Evolutionary conservation across 2,888 invertebrate genomes (phyloP).

Genomic region (Vandiemenella viatica): DNA sequence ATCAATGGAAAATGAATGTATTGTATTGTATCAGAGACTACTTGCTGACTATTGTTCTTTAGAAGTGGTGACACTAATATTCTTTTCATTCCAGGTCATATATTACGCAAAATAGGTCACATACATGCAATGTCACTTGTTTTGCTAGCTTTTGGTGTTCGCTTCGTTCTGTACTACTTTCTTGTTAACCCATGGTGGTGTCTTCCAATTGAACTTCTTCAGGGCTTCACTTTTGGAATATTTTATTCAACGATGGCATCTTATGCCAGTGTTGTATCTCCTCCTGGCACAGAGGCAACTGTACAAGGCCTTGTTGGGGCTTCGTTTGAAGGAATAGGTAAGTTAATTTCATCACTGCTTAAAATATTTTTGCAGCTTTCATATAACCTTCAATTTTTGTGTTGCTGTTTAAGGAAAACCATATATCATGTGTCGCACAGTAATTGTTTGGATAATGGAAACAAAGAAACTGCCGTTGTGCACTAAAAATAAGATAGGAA

Average conservation of each 20-base stretch:
- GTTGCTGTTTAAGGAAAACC: too few relatives aligned
- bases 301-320: constrained; percentile 78
- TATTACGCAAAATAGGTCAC: constrained; percentile 67
- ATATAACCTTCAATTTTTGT: too few relatives aligned
- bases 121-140: constrained; percentile 71
- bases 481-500: too few relatives aligned
- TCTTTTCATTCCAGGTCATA: constrained; percentile 37
- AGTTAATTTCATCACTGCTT: constrained; percentile 12
- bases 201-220: constrained; percentile 68
- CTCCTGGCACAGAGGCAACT: constrained; percentile 72
- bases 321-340: constrained; percentile 69
- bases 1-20: too few relatives aligned
- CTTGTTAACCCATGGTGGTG: constrained; percentile 69
- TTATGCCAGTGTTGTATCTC: constrained; percentile 69
- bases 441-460: too few relatives aligned
- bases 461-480: too few relatives aligned
- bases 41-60: too few relatives aligned
- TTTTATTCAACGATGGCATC: constrained; percentile 80
- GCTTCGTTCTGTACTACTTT: constrained; percentile 69
- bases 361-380: too few relatives aligned
- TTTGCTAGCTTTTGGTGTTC: constrained; percentile 58
- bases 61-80: too few relatives aligned
- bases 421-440: too few relatives aligned
- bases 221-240: constrained; percentile 78
- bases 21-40: too few relatives aligned